phyloP scores from a whole-genome alignment of 2,113 vertebrate genomes.

The Thymallus thymallus region DNA sequence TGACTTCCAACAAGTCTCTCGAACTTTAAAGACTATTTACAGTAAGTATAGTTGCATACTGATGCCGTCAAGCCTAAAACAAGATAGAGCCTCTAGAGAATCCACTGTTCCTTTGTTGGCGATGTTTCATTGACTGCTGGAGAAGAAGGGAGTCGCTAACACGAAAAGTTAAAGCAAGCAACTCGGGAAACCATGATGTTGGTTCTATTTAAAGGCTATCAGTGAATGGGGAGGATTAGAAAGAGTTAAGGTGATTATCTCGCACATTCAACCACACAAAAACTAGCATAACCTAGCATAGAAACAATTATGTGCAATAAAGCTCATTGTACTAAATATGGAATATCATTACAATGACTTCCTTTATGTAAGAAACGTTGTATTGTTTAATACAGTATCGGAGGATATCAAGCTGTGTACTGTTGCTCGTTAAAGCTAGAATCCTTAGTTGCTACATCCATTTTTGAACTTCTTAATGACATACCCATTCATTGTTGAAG shows the following conservation, averaged over 20 bases:
- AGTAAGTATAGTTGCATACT: constrained; percentile 56
- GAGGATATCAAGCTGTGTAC: no score
- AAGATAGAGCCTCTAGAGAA: constrained; percentile 66
- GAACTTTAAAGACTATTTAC: constrained; percentile 58
- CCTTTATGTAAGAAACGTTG: no score
- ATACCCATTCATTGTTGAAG: no score
- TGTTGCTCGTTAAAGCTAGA: no score
- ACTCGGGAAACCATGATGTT: constrained; percentile 78
- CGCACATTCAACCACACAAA: constrained; percentile 53
- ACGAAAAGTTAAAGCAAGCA: constrained; percentile 76
- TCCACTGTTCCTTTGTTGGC: constrained; percentile 68
- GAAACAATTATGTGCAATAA: neutral
- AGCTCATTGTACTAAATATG: neutral
- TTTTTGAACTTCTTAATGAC: no score
- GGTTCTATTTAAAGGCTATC: constrained; percentile 82
- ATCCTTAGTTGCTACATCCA: no score
- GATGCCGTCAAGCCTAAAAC: constrained; percentile 56
- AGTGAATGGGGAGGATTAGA: constrained; percentile 82
- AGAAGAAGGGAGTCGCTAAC: constrained; percentile 74
- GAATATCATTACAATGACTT: no score
- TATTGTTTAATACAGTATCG: no score
- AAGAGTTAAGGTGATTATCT: constrained; percentile 82
- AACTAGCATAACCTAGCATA: neutral
- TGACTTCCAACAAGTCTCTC: constrained; percentile 26
- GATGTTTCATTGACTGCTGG: constrained; percentile 77